A percentile compares a stretch with the other conserved stretches of the same genome.
Evolutionary conservation across 2,888 invertebrate genomes (phyloP).

Genomic region (Apotomis betuletana): DNA sequence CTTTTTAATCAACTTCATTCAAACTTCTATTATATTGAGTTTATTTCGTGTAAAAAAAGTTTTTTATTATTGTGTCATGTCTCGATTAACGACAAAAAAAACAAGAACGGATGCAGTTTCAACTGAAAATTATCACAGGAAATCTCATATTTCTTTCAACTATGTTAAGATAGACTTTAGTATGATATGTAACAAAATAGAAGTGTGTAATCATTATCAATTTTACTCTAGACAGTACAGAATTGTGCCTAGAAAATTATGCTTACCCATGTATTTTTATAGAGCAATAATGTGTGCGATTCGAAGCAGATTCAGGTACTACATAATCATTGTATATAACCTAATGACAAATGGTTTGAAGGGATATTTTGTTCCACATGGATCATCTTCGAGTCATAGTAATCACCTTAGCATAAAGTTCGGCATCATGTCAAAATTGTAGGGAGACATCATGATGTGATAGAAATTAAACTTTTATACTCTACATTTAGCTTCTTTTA

Average conservation of each 20-base stretch:
- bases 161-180: slow-evolving; percentile 60
- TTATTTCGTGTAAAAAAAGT: background rate
- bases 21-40: slow-evolving; percentile 19
- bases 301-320: slow-evolving; percentile 62
- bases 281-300: slow-evolving; percentile 73
- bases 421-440: slow-evolving; percentile 78
- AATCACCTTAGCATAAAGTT: slow-evolving; percentile 69
- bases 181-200: slow-evolving; percentile 63
- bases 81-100: background rate
- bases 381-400: slow-evolving; percentile 74
- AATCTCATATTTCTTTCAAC: slow-evolving; percentile 51
- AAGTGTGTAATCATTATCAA: slow-evolving; percentile 73
- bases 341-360: slow-evolving; percentile 18
- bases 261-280: slow-evolving; percentile 81
- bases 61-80: background rate
- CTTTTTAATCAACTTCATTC: slow-evolving; percentile 24
- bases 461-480: slow-evolving; percentile 83
- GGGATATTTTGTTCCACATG: slow-evolving; percentile 38
- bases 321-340: slow-evolving; percentile 29
- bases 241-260: slow-evolving; percentile 80
- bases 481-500: slow-evolving; percentile 61
- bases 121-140: slow-evolving; percentile 9
- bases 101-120: slow-evolving; percentile 3
- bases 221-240: slow-evolving; percentile 75
- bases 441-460: slow-evolving; percentile 81